These are phyloP conservation scores for Propithecus perrieri DNA, from an alignment of 2,797 vertebrate species.

Conservation along the genomic window DNA sequence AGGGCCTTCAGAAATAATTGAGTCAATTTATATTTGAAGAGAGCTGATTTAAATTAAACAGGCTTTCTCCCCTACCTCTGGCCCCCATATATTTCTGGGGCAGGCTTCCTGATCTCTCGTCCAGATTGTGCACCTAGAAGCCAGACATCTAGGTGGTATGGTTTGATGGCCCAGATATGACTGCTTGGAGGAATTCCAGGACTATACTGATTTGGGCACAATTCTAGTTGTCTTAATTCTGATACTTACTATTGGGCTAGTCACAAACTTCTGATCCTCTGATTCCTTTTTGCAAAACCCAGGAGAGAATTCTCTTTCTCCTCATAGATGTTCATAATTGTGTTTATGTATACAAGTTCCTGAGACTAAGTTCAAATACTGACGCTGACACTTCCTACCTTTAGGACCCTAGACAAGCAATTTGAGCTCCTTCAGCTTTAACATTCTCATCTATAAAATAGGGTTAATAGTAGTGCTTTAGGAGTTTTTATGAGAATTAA, in stretches of 20 bases:
- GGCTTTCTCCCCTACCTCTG: neutral
- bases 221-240: neutral
- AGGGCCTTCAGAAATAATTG: neutral
- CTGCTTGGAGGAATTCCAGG: neutral
- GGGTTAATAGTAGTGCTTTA: neutral
- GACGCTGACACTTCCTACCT: neutral
- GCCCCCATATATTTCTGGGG: neutral
- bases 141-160: neutral
- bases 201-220: neutral
- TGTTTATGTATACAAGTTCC: neutral
- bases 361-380: neutral
- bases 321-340: neutral
- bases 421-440: neutral
- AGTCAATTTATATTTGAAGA: neutral
- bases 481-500: neutral
- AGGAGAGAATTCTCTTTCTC: neutral
- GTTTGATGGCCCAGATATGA: neutral
- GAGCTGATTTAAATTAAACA: neutral
- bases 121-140: neutral
- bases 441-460: neutral
- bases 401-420: neutral
- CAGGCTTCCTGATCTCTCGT: neutral
- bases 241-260: too few relatives aligned
- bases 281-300: neutral
- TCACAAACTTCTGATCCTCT: neutral